Percentiles rank a stretch among this genome's conserved stretches.
Evolutionary conservation across 2,113 vertebrate genomes (phyloP).

Genomic region (Podocnemis expansa): DNA sequence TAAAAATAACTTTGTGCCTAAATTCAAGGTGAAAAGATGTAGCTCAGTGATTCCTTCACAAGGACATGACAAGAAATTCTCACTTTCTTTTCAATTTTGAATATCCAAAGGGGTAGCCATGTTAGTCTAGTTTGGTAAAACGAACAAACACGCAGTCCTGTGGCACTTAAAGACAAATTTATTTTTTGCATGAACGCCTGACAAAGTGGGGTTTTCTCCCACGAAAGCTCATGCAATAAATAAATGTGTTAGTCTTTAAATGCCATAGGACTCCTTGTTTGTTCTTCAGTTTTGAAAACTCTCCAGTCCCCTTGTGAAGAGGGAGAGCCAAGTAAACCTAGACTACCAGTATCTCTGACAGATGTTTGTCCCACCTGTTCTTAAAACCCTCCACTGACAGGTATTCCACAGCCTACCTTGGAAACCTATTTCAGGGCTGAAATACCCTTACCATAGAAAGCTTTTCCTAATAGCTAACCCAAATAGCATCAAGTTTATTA

Average conservation of each 20-base stretch:
- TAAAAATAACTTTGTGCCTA: constrained; percentile 17
- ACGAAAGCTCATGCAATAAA: no score
- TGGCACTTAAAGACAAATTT: no score
- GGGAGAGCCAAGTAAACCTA: not conserved
- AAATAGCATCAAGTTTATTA: not conserved
- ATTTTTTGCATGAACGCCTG: no score
- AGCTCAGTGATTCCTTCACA: not conserved
- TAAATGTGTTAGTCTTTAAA: no score
- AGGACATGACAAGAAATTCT: not conserved
- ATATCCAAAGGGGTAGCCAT: no score
- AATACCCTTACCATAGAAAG: not conserved
- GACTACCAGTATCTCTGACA: not conserved
- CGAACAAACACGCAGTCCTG: no score
- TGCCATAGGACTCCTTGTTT: no score
- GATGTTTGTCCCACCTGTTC: not conserved
- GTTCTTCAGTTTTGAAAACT: no score
- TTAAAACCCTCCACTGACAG: not conserved
- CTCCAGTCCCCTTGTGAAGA: not conserved
- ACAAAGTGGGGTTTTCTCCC: no score
- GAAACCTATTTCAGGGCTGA: not conserved
- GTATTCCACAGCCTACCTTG: not conserved
- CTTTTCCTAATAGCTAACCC: not conserved
- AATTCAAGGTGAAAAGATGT: not conserved
- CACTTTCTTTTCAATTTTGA: not conserved
- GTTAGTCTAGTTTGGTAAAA: no score